Evolutionary conservation across 1,140 invertebrate genomes (phyloP).

Genomic region (Chionoecetes opilio): DNA sequence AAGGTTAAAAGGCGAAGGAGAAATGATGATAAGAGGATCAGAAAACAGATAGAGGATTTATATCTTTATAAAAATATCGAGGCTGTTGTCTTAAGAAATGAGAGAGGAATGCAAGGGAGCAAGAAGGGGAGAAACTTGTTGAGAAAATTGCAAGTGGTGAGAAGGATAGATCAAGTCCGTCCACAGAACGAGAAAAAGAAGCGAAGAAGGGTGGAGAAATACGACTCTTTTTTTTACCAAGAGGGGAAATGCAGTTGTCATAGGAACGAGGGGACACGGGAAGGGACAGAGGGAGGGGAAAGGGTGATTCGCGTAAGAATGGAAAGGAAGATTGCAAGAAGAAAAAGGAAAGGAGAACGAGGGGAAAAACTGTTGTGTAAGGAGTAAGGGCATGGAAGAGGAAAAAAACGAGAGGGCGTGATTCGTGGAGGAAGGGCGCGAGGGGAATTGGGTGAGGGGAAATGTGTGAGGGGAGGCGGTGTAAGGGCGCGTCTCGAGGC

Average conservation of each 20-base stretch:
- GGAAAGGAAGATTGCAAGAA: background rate
- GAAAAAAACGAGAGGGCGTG: background rate
- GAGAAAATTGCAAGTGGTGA: background rate
- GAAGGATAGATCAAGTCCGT: too few relatives aligned
- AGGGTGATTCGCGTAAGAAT: too few relatives aligned
- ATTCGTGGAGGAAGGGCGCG: background rate
- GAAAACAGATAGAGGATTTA: background rate
- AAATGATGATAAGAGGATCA: background rate
- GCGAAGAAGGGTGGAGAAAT: too few relatives aligned
- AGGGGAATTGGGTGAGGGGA: constrained; percentile 17
- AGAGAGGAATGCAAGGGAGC: background rate
- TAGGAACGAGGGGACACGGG: too few relatives aligned
- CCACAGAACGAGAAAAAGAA: too few relatives aligned
- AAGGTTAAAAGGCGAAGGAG: background rate
- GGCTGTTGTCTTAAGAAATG: background rate
- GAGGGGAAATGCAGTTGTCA: too few relatives aligned
- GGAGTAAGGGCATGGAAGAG: background rate
- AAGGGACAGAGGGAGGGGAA: too few relatives aligned
- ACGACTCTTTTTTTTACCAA: too few relatives aligned
- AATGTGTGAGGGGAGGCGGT: background rate
- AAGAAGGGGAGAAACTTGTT: background rate
- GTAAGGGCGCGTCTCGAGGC: background rate
- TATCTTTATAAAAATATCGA: too few relatives aligned
- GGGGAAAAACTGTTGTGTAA: background rate
- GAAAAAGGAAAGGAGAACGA: background rate